Evolutionary conservation across 1,140 invertebrate genomes (phyloP), one percentile per base, ranked within the genome.

Genomic region (Rhopalosiphum maidis): DNA sequence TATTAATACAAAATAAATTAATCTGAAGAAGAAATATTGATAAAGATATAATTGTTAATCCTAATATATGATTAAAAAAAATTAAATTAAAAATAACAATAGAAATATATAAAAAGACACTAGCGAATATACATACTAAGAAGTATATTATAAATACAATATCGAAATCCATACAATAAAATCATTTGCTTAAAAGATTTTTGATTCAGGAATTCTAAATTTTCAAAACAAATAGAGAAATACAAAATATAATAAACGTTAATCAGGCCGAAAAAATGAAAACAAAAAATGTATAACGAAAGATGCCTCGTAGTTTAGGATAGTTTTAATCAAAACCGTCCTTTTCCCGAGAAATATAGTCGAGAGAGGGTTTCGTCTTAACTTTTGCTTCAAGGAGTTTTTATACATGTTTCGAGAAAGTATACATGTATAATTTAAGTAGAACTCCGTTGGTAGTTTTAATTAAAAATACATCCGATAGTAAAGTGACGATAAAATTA

Each of bases 391-490:
- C 37, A 43, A 46, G 9, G 43, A 86, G n/a, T 48, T 88, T 41
- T 48, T 88, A 48, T 46, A 41, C 30, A 6, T 35, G 25, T 88
- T 41, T 48, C 6, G 6, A 88, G 30, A 88, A 48, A 35, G 60
- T 88, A 48, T 88, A 88, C 25, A 43, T 41, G 22, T 41, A 85
- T 83, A 22, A 21, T 88, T 88, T n/a, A 88, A 88, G 15, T 48
- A 30, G 43, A n/a, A 87, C 30, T 87, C 30, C 6, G 30, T 51
- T 88, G 21, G 21, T 88, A 88, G 51, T 88, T 88, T 51, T 88
- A 88, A 88, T 88, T 51, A 51, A 88, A 88, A 88, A 54, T 35
- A 87, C 23, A 85, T 21, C 18, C 86, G n/a, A 87, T 54, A 88
- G 7, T 54, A 35, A 35, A 48, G n/a, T 48, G 46, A 51, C n/a